Percentiles rank a stretch among this genome's conserved stretches.
phyloP scores from a whole-genome alignment of 2,113 vertebrate genomes.

The Sinosuthora webbiana region DNA sequence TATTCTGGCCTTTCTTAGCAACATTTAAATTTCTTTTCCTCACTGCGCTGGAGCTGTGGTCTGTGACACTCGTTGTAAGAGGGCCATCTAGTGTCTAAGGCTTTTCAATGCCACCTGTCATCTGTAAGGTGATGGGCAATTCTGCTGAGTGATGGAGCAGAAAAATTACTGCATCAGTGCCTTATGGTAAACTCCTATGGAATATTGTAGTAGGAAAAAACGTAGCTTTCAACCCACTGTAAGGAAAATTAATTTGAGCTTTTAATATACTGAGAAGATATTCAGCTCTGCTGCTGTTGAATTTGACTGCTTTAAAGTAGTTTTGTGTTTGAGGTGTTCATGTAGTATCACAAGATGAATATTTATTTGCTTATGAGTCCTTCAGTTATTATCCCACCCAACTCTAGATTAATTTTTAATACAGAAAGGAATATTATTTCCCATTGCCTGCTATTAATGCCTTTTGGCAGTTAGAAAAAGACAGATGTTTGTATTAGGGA shows the following conservation, averaged over 20 bases:
- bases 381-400: not conserved
- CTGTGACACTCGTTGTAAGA: conserved; percentile 20
- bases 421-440: not conserved
- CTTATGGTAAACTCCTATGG: not conserved
- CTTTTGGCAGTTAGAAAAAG: not conserved
- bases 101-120: not conserved
- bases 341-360: not conserved
- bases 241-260: not conserved
- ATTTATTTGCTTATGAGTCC: not conserved
- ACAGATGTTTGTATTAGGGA: not conserved
- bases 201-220: not conserved
- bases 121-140: not conserved
- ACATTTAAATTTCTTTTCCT: not conserved
- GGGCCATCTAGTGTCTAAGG: conserved; percentile 68
- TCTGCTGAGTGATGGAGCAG: not conserved
- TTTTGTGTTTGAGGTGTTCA: not conserved
- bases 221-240: not conserved
- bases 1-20: not conserved
- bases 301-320: not conserved
- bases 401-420: not conserved
- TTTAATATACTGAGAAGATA: not conserved
- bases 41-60: not conserved
- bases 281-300: not conserved
- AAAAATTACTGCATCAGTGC: not conserved
- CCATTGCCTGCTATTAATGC: not conserved